Evolutionary conservation across 2,113 vertebrate species (phyloP), one percentile per base, ranked within the genome.

Genomic region (Scytalopus superciliaris): DNA sequence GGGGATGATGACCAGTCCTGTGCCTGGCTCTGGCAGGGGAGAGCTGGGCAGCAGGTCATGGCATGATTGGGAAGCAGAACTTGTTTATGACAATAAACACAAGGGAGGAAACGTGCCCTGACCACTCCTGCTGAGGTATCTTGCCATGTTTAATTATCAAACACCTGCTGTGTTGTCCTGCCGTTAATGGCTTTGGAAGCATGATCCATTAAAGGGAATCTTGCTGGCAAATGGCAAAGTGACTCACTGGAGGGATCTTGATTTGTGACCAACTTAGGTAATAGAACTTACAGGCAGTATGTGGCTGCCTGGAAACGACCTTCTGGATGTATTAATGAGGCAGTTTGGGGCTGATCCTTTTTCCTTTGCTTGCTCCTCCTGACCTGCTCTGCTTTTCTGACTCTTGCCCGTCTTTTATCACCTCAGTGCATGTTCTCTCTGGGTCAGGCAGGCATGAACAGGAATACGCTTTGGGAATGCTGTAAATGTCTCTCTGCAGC

Each of bases 91-190:
- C 4, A 33, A 39, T 60, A 66, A 90, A 77, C 68, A 75, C 1
- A 9, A 56, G 90, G 79, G 79, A 93, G 64, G 47, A 68, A 85
- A 45, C 0, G 8, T 80, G 80, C 86, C 5, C 47, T n/a, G 64
- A 7, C 40, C 10, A 3, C 59, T 70, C 83, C 76, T 89, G 83
- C 89, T 72, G 86, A 55, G 76, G 63, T 85, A 39, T 76, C 55
- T 86, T 82, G 79, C 68, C 59, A 14, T 60, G 27, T 84, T 92
- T 92, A 73, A 95, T 94, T 93, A 84, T 55, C 45, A 70, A 74
- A 50, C 92, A 81, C 83, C 76, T 86, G 85, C 94, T 86, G 85
- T 40, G 76, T 60, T 90, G 55, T 90, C 56, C 80, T 93, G 80
- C 73, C 60, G 6, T 52, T 92, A 68, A 75, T 10, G 19, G 76